Percentiles rank a stretch among this genome's conserved stretches.
Evolutionary conservation across 2,888 invertebrate genomes (phyloP).

Genomic region (Cerceris rybyensis): DNA sequence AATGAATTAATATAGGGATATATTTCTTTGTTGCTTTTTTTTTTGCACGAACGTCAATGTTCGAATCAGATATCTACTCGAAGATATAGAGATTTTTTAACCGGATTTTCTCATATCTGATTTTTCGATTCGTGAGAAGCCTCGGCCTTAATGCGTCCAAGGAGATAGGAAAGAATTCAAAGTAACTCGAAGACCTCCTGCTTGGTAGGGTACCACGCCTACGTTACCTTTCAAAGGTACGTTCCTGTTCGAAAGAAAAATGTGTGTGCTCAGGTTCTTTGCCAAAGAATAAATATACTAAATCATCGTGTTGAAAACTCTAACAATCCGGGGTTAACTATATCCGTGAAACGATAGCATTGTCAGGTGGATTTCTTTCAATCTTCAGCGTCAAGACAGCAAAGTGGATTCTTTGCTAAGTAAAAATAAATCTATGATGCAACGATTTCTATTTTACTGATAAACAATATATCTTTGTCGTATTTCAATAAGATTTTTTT

Average conservation of each 20-base stretch:
- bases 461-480: too few species aligned
- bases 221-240: conserved; percentile 44
- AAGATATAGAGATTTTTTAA: not conserved
- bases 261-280: conserved; percentile 23
- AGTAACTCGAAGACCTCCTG: conserved; percentile 43
- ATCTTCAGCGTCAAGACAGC: not conserved
- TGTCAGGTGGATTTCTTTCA: conserved; percentile 25
- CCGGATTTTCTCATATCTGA: not conserved
- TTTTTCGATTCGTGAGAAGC: conserved; percentile 27
- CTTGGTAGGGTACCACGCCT: conserved; percentile 49
- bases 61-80: too few species aligned
- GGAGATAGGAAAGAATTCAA: conserved; percentile 46
- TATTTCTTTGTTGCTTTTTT: too few species aligned
- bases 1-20: too few species aligned
- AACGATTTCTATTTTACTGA: too few species aligned
- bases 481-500: too few species aligned
- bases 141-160: conserved; percentile 11
- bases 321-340: not conserved
- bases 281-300: conserved; percentile 41
- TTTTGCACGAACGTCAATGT: too few species aligned
- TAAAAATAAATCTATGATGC: too few species aligned
- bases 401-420: not conserved
- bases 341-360: conserved; percentile 32
- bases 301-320: conserved; percentile 36
- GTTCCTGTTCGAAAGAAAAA: conserved; percentile 39